Percentiles rank a stretch among this genome's conserved stretches.
phyloP scores from a whole-genome alignment of 1,140 invertebrate species.

The Cephus cinctus region DNA sequence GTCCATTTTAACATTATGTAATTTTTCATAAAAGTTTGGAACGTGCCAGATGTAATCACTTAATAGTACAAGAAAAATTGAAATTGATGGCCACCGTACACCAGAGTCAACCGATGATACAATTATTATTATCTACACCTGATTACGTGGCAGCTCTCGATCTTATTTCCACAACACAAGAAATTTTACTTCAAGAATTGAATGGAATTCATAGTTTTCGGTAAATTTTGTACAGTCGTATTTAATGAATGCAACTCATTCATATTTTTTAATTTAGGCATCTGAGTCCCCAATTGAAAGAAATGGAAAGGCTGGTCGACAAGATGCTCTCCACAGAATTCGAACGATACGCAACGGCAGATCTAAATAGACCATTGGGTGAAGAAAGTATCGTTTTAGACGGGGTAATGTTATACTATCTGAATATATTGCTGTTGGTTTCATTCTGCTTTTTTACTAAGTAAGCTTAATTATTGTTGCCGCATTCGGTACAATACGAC shows the following conservation, averaged over 20 bases:
- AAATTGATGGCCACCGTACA: conserved; percentile 93
- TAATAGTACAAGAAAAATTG: conserved; percentile 70
- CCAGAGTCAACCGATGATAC: conserved; percentile 97
- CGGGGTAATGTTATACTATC: too few relatives aligned
- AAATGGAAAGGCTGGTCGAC: conserved; percentile 95
- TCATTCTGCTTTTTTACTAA: too few relatives aligned
- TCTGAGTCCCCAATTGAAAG: conserved; percentile 91
- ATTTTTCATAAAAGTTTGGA: conserved; percentile 48
- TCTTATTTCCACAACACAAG: conserved; percentile 94
- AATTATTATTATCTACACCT: conserved; percentile 88
- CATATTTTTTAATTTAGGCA: conserved; percentile 63
- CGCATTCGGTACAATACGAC: too few relatives aligned
- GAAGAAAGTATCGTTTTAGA: conserved; percentile 68
- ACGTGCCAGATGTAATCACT: conserved; percentile 64
- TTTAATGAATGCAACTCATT: conserved; percentile 7
- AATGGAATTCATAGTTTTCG: conserved; percentile 89
- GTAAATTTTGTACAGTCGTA: conserved; percentile 39
- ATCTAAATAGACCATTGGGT: conserved; percentile 84
- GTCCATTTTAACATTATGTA: neutral
- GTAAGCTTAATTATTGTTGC: too few relatives aligned
- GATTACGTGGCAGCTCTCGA: conserved; percentile 98
- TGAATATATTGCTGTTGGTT: too few relatives aligned
- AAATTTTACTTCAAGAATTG: conserved; percentile 86
- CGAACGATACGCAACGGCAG: conserved; percentile 84
- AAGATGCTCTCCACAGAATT: conserved; percentile 97